Evolutionary conservation across 2,113 vertebrate genomes (phyloP), one percentile per base, ranked within the genome.

Genomic region (Ciconia boyciana): DNA sequence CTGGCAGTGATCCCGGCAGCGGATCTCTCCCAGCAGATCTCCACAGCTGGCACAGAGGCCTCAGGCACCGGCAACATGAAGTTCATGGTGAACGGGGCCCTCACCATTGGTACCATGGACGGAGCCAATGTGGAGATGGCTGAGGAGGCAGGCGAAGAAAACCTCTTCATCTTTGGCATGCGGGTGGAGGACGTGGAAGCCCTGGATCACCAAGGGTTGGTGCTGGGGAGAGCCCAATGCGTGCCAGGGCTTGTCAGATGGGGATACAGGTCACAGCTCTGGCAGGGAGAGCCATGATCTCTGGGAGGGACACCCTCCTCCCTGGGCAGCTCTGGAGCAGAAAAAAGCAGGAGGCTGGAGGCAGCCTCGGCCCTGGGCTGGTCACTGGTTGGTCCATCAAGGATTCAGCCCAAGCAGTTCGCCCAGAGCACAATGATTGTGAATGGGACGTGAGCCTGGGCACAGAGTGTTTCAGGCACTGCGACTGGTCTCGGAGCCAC

Each of bases 11-110:
- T 99, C 91, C 99, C 99, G 0, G 98, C 99, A 1, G 98, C 99
- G 0, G 99, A 99, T 96, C 97, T 99, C 39, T 99, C 99, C 2
- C 98, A 99, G 98, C 99, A 99, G 98, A 99, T 99, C 98, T 99
- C 99, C 95, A 99, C 98, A 0, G 99, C 99, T 0, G 99, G 99
- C 74, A 99, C 99, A 0, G 99, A 99, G 93, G 99, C 99, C 54
- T 99, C 99, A 0, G 99, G 99, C 43, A 99, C 99, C 0, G 99
- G 99, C 64, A 99, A 99, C 97, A 99, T 99, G 99, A 99, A 99
- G 97, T 99, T 99, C 96, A 99, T 99, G 99, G 95, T 99, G 96
- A 99, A 99, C 0, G 99, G 99, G 13, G 99, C 99, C 12, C 98
- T 99, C 66, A 99, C 99, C 93, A 99, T 99, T 4, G 99, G 99